A percentile compares a stretch with the other conserved stretches of the same genome.
Conservation (phyloP, 2,797 vertebrate species). For the Periparus ater region DNA sequence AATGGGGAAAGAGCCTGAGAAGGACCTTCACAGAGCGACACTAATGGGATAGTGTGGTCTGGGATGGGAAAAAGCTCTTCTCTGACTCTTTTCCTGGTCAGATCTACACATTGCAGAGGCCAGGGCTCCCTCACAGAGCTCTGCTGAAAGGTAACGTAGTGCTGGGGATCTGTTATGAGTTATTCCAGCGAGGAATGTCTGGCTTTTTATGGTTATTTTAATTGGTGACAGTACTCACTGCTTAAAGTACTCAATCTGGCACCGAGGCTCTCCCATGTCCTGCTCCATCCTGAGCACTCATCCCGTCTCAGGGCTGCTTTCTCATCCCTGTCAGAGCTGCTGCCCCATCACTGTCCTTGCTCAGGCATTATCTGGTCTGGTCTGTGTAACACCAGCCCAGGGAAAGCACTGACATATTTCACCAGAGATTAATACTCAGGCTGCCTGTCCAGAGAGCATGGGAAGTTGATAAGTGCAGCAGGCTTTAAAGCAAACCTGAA, state of each 20-base stretch:
- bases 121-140: not conserved
- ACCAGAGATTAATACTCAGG: not conserved
- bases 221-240: slow-evolving; percentile 61
- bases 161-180: slow-evolving; percentile 37
- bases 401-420: not conserved
- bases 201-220: slow-evolving; percentile 60
- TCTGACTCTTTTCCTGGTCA: not conserved
- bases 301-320: not conserved
- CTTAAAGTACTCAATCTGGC: slow-evolving; percentile 33
- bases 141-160: slow-evolving; percentile 15
- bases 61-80: not conserved
- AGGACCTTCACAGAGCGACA: not conserved
- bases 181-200: slow-evolving; percentile 57
- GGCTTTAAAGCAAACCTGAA: not conserved
- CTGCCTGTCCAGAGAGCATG: not conserved
- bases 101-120: not conserved
- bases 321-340: not conserved
- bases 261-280: slow-evolving; percentile 7
- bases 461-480: not conserved
- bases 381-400: not conserved
- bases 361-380: not conserved
- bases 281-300: slow-evolving; percentile 9
- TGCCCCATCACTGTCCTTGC: not conserved
- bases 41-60: not conserved
- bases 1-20: not conserved